phyloP scores from a whole-genome alignment of 2,888 invertebrate species.

The Byasa hedistus region DNA sequence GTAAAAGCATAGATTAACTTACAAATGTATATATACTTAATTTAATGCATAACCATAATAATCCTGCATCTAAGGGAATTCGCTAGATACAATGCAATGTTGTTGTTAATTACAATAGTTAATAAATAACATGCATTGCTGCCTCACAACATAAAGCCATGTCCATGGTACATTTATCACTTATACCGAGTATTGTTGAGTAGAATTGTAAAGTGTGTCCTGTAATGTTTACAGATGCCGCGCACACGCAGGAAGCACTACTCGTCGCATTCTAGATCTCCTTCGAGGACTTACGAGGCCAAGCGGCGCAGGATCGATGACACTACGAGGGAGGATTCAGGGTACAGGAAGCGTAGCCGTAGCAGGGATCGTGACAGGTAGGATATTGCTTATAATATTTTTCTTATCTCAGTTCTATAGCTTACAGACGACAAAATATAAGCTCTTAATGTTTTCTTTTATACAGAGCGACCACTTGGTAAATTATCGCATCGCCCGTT shows the following conservation, averaged over 20 bases:
- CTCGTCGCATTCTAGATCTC: constrained; percentile 81
- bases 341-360: constrained; percentile 69
- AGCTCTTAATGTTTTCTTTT: too few species aligned
- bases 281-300: constrained; percentile 80
- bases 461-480: too few species aligned
- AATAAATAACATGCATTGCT: constrained; percentile 30
- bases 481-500: too few species aligned
- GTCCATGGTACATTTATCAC: constrained; percentile 36
- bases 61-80: constrained; percentile 5
- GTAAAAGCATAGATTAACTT: constrained; percentile 9
- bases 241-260: constrained; percentile 90
- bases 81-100: constrained; percentile 23
- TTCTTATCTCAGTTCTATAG: background rate
- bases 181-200: background rate
- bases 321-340: constrained; percentile 62
- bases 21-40: constrained; percentile 4
- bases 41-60: constrained; percentile 9
- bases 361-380: constrained; percentile 82
- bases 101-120: constrained; percentile 38
- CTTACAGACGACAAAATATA: background rate
- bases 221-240: constrained; percentile 84
- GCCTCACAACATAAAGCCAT: constrained; percentile 33
- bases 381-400: constrained; percentile 40
- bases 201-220: background rate
- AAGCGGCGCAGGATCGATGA: constrained; percentile 87